Evolutionary conservation across 2,113 vertebrate species (phyloP).

Genomic region (Athene cunicularia): DNA sequence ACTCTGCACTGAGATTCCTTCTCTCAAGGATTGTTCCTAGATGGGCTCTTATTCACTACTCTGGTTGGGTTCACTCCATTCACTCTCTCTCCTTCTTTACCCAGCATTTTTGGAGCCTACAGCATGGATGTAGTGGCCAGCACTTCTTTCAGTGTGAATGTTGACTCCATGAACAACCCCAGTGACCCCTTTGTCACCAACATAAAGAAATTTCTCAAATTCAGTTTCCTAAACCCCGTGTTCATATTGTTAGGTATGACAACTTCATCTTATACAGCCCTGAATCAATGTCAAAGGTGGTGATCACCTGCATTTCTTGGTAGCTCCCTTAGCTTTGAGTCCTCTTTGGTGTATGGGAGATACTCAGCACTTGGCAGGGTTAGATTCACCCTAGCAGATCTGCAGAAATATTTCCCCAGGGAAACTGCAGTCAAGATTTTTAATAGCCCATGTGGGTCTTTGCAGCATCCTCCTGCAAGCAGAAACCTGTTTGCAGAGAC

Average conservation of each 20-base stretch:
- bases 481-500: not conserved
- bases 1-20: not conserved
- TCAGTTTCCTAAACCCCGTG: constrained; percentile 69
- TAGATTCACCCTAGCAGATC: not conserved
- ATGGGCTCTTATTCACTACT: not conserved
- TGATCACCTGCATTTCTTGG: not conserved
- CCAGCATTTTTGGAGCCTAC: constrained; percentile 56
- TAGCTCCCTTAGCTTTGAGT: not conserved
- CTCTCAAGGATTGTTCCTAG: not conserved
- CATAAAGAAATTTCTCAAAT: constrained; percentile 78
- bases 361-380: not conserved
- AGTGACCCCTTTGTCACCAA: constrained; percentile 76
- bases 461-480: not conserved
- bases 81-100: not conserved
- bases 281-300: fast-evolving
- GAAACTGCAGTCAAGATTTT: not conserved
- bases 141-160: constrained; percentile 79
- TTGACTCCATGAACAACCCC: constrained; percentile 80
- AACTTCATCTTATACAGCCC: not conserved
- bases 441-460: not conserved
- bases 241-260: constrained; percentile 68
- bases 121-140: constrained; percentile 82
- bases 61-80: not conserved
- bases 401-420: not conserved
- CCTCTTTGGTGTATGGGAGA: not conserved